Evolutionary conservation across 2,888 invertebrate species (phyloP).

Genomic region (Xylophagus ater): DNA sequence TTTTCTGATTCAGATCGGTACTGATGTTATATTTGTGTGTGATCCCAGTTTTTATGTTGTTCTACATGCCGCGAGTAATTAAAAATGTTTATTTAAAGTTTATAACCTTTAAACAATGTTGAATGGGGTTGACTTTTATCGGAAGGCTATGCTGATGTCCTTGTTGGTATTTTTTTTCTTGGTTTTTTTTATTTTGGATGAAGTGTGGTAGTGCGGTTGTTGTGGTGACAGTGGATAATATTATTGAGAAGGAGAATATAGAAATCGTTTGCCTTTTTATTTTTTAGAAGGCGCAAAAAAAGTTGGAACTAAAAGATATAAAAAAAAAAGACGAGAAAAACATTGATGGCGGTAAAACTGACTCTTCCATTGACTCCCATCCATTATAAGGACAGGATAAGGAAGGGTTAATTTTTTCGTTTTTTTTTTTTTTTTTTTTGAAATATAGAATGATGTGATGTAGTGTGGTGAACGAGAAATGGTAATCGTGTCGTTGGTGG

Average conservation of each 20-base stretch:
- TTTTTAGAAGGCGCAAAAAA: no score
- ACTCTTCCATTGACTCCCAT: no score
- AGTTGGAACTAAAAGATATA: neutral
- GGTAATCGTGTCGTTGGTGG: conserved; percentile 10
- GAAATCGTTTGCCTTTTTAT: no score
- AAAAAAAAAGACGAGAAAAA: conserved; percentile 1
- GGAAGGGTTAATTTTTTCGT: conserved; percentile 17
- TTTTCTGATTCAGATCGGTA: neutral
- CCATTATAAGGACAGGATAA: no score
- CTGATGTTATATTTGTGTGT: conserved; percentile 1
- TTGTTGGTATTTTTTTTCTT: no score
- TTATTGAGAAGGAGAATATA: no score
- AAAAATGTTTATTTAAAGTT: conserved; percentile 24
- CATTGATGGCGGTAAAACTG: no score
- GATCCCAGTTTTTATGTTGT: conserved; percentile 10
- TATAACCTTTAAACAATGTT: conserved; percentile 18
- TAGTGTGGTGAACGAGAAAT: conserved; percentile 2
- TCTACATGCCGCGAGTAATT: conserved; percentile 20
- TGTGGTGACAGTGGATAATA: conserved; percentile 8
- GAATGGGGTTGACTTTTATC: conserved; percentile 14
- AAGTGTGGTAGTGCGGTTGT: conserved; percentile 3
- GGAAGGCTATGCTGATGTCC: conserved; percentile 7
- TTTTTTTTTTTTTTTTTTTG: conserved; percentile 14
- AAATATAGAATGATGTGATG: conserved; percentile 5
- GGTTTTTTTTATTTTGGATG: no score